Conservation (phyloP, 1,140 invertebrate genomes). For the Tachypleus tridentatus region DNA sequence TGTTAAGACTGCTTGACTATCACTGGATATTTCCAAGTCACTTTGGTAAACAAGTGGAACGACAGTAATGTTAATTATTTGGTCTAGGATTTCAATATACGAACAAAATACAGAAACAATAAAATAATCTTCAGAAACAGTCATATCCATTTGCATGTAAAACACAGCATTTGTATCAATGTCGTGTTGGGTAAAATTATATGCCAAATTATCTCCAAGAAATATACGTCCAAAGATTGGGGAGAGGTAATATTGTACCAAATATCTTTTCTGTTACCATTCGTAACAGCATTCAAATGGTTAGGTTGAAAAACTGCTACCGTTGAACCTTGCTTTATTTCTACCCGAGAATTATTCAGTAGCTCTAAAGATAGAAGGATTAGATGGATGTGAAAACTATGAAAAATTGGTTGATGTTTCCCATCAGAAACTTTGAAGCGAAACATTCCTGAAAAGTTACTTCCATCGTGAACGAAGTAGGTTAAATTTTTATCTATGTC, state of each 20-base stretch:
- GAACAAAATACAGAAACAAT: constrained; percentile 44
- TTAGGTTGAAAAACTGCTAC: constrained; percentile 57
- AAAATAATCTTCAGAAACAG: constrained; percentile 57
- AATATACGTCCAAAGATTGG: constrained; percentile 60
- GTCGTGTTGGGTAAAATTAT: constrained; percentile 58
- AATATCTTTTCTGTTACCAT: constrained; percentile 57
- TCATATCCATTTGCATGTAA: constrained; percentile 79
- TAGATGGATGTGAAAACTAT: too few relatives aligned
- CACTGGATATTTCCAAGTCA: constrained; percentile 63
- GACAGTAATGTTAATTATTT: constrained; percentile 38
- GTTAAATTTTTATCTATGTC: constrained; percentile 73
- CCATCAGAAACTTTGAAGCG: too few relatives aligned
- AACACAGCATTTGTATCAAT: constrained; percentile 57
- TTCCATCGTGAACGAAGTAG: constrained; percentile 58
- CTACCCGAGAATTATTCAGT: constrained; percentile 48
- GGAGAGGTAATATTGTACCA: constrained; percentile 59
- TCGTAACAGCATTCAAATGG: constrained; percentile 65
- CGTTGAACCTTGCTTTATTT: constrained; percentile 56
- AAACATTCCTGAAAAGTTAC: too few relatives aligned
- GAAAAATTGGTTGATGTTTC: too few relatives aligned
- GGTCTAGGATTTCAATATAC: constrained; percentile 15
- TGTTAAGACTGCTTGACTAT: constrained; percentile 54
- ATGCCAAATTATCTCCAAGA: constrained; percentile 18
- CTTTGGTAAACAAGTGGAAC: constrained; percentile 29
- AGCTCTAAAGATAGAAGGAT: constrained; percentile 52